Evolutionary conservation across 2,888 invertebrate species (phyloP).

Genomic region (Lasioglossum vierecki): DNA sequence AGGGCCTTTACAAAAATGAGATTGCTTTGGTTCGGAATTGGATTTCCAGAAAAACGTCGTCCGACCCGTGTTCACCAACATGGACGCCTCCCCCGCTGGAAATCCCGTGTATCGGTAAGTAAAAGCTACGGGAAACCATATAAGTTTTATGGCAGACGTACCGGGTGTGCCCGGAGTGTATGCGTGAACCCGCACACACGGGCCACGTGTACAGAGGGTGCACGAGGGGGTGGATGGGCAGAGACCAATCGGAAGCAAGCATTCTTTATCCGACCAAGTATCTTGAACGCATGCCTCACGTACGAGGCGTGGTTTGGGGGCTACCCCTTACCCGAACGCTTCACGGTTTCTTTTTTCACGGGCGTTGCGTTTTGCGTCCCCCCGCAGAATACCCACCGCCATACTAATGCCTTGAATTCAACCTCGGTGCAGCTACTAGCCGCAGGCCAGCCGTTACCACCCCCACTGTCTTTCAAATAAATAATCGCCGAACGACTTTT

Average conservation of each 20-base stretch:
- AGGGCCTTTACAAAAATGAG: background rate
- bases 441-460: constrained; percentile 6
- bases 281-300: constrained; percentile 79
- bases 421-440: constrained; percentile 8
- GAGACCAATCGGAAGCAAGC: constrained; percentile 83
- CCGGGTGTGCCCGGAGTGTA: constrained; percentile 35
- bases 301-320: constrained; percentile 80
- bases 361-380: constrained; percentile 65
- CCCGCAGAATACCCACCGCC: constrained; percentile 57
- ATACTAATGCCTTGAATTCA: constrained; percentile 57
- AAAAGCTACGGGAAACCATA: constrained; percentile 60
- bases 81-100: constrained; percentile 8
- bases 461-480: constrained; percentile 12
- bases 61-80: constrained; percentile 3
- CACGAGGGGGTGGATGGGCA: constrained; percentile 63
- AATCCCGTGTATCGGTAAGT: constrained; percentile 34
- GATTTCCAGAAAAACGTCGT: background rate
- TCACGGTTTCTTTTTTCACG: constrained; percentile 60
- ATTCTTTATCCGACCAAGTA: constrained; percentile 80
- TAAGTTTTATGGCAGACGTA: constrained; percentile 46
- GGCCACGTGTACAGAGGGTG: constrained; percentile 56
- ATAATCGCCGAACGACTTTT: constrained; percentile 8
- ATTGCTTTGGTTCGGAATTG: background rate
- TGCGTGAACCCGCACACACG: constrained; percentile 54
- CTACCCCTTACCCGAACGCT: constrained; percentile 69